Conservation (phyloP, 2,113 vertebrate genomes). For the Recurvirostra avosetta region DNA sequence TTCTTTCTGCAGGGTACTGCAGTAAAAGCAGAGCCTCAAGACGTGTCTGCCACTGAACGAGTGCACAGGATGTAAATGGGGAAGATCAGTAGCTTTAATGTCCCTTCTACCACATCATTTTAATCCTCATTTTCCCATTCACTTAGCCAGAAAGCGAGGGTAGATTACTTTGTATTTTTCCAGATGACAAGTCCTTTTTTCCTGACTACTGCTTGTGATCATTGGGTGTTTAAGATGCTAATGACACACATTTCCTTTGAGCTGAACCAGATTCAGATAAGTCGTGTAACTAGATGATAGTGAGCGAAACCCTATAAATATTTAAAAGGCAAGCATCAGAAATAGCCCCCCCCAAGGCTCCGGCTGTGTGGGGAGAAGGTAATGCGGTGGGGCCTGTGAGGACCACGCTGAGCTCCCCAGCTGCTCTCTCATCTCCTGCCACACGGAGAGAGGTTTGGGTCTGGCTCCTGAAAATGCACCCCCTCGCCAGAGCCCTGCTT, state of each 20-base stretch:
- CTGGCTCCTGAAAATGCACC: background rate
- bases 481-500: background rate
- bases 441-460: background rate
- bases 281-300: background rate
- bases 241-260: background rate
- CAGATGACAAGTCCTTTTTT: background rate
- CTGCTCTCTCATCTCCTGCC: background rate
- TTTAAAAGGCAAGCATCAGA: background rate
- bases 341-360: background rate
- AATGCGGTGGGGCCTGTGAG: fast-evolving
- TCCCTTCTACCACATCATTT: background rate
- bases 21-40: background rate
- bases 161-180: background rate
- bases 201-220: background rate
- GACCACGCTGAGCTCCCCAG: fast-evolving
- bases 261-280: background rate
- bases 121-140: background rate
- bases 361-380: background rate
- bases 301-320: background rate
- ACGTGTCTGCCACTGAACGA: fast-evolving
- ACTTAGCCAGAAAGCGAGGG: background rate
- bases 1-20: background rate
- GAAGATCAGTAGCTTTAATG: background rate
- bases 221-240: background rate
- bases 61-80: fast-evolving